Conservation (phyloP, 1,140 invertebrate genomes). For the Eufriesea mexicana region DNA sequence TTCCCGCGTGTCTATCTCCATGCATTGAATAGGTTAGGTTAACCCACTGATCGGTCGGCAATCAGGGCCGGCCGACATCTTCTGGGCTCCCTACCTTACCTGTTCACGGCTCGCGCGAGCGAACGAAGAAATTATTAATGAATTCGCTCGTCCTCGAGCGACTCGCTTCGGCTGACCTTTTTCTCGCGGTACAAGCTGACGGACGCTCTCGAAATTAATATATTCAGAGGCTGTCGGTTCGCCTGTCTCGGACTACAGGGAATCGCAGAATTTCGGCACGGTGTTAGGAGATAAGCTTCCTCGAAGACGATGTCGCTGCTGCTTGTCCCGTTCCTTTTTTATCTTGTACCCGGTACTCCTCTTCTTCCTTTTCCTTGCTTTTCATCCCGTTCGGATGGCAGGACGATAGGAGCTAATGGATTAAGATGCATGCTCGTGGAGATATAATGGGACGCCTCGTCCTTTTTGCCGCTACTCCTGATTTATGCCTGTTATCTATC, state of each 20-base stretch:
- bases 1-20: too few relatives aligned
- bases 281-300: constrained; percentile 40
- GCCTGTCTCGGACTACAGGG: constrained; percentile 3
- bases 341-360: not conserved
- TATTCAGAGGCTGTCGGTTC: constrained; percentile 16
- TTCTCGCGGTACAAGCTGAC: constrained; percentile 11
- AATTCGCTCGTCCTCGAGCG: constrained; percentile 38
- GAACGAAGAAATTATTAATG: constrained; percentile 36
- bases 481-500: constrained; percentile 22
- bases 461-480: not conserved
- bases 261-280: constrained; percentile 45
- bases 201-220: constrained; percentile 35
- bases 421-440: constrained; percentile 25
- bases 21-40: too few relatives aligned
- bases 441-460: constrained; percentile 26
- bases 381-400: not conserved
- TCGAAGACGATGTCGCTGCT: not conserved
- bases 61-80: too few relatives aligned
- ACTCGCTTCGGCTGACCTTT: constrained; percentile 46
- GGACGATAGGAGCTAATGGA: constrained; percentile 32
- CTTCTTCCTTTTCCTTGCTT: not conserved
- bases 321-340: not conserved
- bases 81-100: not conserved
- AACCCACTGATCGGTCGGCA: too few relatives aligned
- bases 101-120: not conserved